phyloP scores from a whole-genome alignment of 2,797 vertebrate genomes.

The Argyrosomus regius region DNA sequence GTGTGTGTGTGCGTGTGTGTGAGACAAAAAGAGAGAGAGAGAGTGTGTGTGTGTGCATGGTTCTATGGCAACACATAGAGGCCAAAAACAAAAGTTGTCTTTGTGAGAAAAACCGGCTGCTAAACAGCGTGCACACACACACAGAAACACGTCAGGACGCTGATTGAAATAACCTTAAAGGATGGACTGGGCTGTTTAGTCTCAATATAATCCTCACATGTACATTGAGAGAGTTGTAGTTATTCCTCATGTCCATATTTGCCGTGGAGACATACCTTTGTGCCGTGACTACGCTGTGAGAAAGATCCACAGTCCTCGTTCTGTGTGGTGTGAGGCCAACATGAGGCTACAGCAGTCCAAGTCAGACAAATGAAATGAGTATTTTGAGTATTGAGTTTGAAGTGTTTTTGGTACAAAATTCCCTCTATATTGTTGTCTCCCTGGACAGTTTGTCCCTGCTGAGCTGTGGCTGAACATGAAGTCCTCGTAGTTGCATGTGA shows the following conservation, averaged over 20 bases:
- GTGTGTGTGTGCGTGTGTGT: conserved; percentile 26
- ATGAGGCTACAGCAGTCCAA: no score
- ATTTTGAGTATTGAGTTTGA: neutral
- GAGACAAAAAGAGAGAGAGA: no score
- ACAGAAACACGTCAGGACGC: neutral
- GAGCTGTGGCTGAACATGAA: neutral
- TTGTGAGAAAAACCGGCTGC: conserved; percentile 26
- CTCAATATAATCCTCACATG: neutral
- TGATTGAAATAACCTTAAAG: neutral
- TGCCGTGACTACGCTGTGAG: neutral
- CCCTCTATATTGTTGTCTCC: neutral
- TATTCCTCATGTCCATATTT: neutral
- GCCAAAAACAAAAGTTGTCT: conserved; percentile 57
- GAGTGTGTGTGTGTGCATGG: neutral
- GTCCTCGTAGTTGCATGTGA: neutral
- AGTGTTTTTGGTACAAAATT: neutral
- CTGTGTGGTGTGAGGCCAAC: neutral
- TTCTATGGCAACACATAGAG: conserved; percentile 30
- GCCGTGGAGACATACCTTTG: no score
- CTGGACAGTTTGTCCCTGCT: conserved; percentile 1
- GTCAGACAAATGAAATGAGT: neutral
- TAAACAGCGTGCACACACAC: conserved; percentile 15
- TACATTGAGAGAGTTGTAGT: neutral
- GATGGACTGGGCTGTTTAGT: neutral
- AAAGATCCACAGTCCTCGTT: neutral